Conservation (phyloP, 2,797 vertebrate genomes). For the Danio jaintianensis region DNA sequence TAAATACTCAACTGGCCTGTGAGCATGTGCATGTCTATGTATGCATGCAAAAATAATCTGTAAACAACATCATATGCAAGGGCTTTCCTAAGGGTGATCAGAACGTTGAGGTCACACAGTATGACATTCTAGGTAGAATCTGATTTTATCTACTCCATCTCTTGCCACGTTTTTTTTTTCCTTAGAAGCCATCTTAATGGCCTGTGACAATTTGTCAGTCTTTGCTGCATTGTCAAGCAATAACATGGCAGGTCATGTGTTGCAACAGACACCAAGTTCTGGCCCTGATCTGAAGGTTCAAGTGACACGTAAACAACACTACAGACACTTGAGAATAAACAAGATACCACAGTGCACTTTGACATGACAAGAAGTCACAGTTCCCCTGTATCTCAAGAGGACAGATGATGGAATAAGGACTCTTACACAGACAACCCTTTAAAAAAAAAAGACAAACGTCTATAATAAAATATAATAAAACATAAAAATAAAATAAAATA, state of each 20-base stretch:
- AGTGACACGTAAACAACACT: conserved; percentile 57
- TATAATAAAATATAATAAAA: no score
- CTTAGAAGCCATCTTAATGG: conserved; percentile 51
- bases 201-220: conserved; percentile 61
- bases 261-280: conserved; percentile 34
- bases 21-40: background rate
- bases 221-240: conserved; percentile 43
- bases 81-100: background rate
- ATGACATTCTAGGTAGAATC: conserved; percentile 30
- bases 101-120: background rate
- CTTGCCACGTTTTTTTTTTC: background rate
- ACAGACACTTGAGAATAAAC: conserved; percentile 38
- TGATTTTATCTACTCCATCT: conserved; percentile 28
- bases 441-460: background rate
- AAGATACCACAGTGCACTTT: conserved; percentile 29
- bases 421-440: background rate
- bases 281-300: conserved; percentile 50
- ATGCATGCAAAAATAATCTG: background rate
- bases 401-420: conserved; percentile 44
- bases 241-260: conserved; percentile 59
- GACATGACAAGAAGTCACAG: conserved; percentile 2
- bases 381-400: conserved; percentile 6
- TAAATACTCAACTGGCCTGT: background rate
- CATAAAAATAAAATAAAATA: no score
- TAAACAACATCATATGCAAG: background rate